phyloP scores from a whole-genome alignment of 2,113 vertebrate genomes.

The Carlito syrichta region DNA sequence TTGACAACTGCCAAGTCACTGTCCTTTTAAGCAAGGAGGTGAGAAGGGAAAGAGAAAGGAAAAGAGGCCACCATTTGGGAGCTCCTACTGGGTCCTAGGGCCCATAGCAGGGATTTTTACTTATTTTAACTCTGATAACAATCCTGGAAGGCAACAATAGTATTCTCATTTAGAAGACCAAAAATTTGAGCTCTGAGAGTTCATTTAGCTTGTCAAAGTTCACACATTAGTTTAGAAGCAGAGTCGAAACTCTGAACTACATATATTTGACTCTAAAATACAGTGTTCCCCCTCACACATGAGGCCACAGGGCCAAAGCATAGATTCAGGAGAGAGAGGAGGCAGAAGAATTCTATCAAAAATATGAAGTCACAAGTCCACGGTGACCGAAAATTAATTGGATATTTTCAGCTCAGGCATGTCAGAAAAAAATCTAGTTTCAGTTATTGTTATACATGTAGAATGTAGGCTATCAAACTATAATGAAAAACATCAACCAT shows the following conservation, averaged over 20 bases:
- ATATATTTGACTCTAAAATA: background rate
- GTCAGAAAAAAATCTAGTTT: conserved; percentile 41
- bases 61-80: background rate
- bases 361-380: background rate
- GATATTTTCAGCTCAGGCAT: conserved; percentile 36
- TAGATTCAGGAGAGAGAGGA: background rate
- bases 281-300: accelerated
- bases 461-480: conserved; percentile 34
- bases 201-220: background rate
- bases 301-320: background rate
- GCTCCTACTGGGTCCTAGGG: background rate
- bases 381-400: conserved; percentile 36
- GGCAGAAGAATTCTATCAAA: background rate
- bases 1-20: background rate
- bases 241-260: background rate
- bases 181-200: background rate
- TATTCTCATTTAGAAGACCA: background rate
- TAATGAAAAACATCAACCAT: conserved; percentile 37
- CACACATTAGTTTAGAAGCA: background rate
- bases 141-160: background rate
- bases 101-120: background rate
- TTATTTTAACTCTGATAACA: background rate
- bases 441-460: conserved; percentile 30
- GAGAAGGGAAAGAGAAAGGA: background rate
- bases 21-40: background rate